These are phyloP conservation scores for Lepidocolaptes lacrymiger DNA, from an alignment of 2,797 vertebrate species.

Conservation along the genomic window DNA sequence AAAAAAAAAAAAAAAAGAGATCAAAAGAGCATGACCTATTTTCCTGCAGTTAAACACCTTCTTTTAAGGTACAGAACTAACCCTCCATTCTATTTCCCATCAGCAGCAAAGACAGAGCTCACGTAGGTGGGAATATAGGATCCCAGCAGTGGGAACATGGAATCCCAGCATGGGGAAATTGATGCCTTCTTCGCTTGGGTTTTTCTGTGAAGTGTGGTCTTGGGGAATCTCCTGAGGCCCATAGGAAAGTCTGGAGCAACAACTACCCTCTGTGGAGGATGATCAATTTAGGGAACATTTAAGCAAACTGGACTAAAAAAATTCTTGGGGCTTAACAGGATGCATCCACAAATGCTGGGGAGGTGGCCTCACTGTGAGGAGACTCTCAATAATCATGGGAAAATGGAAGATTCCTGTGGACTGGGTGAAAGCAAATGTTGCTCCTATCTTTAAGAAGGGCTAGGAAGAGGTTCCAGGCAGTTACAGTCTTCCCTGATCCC, in stretches of 20 bases:
- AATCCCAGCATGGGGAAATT: neutral
- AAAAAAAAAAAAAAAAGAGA: neutral
- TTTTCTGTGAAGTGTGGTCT: neutral
- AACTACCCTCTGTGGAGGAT: neutral
- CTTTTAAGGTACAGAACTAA: slow-evolving; percentile 12
- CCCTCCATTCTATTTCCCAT: neutral
- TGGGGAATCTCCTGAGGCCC: neutral
- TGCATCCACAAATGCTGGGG: neutral
- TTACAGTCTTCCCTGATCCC: neutral
- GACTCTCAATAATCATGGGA: neutral
- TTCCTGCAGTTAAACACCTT: slow-evolving; percentile 24
- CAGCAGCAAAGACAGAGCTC: neutral
- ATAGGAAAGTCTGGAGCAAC: neutral
- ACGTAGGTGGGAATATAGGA: fast-evolving
- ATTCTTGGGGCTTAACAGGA: neutral
- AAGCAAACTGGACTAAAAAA: neutral
- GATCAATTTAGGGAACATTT: neutral
- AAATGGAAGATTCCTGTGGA: neutral
- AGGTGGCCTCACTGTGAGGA: fast-evolving
- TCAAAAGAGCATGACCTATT: slow-evolving; percentile 45
- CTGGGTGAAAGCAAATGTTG: neutral
- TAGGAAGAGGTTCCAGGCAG: neutral
- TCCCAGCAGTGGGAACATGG: neutral
- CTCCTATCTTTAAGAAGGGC: neutral
- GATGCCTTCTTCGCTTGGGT: fast-evolving